These are phyloP conservation scores for Microcebus lehilahytsara DNA, from an alignment of 2,113 vertebrate genomes.

Conservation along the genomic window DNA sequence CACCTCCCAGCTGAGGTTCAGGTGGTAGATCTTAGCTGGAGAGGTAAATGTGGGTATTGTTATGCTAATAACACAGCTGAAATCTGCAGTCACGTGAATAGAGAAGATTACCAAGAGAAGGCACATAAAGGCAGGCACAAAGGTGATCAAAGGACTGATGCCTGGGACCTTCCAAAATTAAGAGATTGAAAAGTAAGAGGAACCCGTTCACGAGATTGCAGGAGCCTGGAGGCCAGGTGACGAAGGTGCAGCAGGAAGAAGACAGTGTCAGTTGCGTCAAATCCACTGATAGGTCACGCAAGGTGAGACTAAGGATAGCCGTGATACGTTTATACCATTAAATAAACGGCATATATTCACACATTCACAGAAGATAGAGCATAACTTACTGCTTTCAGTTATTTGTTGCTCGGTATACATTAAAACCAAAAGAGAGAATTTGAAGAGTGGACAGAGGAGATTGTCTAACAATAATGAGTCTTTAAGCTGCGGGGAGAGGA, in stretches of 20 bases:
- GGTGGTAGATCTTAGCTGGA: neutral
- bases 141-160: neutral
- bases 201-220: neutral
- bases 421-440: neutral
- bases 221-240: neutral
- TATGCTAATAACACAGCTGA: neutral
- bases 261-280: neutral
- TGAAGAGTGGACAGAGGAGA: too few relatives aligned
- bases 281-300: neutral
- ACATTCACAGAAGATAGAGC: neutral
- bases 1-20: neutral
- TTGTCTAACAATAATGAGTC: too few relatives aligned
- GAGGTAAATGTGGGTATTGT: neutral
- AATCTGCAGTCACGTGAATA: neutral
- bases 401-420: neutral
- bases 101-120: neutral
- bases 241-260: neutral
- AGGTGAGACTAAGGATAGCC: neutral
- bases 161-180: neutral
- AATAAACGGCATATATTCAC: neutral
- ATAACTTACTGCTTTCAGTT: neutral
- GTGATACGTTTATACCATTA: neutral
- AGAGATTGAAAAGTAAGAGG: neutral
- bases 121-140: neutral
- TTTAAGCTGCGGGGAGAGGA: too few relatives aligned